Conservation (phyloP, 2,797 vertebrate species). For the Morelia viridis region DNA sequence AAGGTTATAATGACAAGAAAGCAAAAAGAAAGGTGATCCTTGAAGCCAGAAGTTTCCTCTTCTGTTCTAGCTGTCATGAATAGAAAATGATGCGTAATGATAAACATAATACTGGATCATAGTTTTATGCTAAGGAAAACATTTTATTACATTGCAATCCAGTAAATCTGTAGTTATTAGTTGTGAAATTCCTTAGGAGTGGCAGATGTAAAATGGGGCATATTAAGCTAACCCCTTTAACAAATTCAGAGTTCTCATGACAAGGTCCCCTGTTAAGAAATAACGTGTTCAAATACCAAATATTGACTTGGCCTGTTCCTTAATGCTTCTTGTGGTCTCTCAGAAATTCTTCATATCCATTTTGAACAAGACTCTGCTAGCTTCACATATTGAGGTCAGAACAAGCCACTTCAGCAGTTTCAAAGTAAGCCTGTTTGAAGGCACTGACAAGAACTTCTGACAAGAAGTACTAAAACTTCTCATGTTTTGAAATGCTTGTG, state of each 20-base stretch:
- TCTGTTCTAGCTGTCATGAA: neutral
- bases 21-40: neutral
- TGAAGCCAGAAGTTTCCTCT: neutral
- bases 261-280: neutral
- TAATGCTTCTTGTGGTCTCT: neutral
- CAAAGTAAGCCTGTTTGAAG: neutral
- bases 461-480: neutral
- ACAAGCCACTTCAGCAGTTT: neutral
- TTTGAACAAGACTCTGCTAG: neutral
- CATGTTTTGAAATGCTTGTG: neutral
- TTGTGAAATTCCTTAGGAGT: neutral
- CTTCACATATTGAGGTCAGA: neutral
- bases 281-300: neutral
- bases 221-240: neutral
- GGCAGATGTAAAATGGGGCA: neutral
- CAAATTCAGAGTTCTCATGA: neutral
- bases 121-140: neutral
- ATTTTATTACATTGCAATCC: neutral
- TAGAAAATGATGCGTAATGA: neutral
- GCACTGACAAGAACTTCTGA: neutral
- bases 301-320: neutral
- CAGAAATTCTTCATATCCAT: neutral
- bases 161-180: neutral
- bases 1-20: neutral
- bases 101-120: neutral